These are phyloP conservation scores for Himalopsyche anomala DNA, from an alignment of 2,888 invertebrate genomes.

Conservation along the genomic window DNA sequence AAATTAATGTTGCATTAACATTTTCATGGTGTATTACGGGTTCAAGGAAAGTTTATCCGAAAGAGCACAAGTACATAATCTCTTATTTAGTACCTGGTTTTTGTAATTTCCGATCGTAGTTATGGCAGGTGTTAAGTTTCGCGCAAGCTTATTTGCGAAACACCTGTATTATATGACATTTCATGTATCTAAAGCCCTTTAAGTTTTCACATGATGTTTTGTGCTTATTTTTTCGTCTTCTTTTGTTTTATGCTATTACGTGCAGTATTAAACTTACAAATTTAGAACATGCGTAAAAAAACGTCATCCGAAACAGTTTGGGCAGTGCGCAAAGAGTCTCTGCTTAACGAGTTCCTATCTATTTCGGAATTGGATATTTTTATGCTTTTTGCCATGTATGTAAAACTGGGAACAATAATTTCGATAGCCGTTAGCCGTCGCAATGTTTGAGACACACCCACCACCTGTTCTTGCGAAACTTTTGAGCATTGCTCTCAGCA, in stretches of 20 bases:
- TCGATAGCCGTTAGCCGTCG: constrained; percentile 49
- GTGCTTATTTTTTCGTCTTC: too few relatives aligned
- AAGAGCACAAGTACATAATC: constrained; percentile 5
- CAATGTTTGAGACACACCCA: constrained; percentile 64
- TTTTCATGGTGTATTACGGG: not conserved
- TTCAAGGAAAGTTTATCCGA: constrained; percentile 7
- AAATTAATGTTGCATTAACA: not conserved
- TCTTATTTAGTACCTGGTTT: not conserved
- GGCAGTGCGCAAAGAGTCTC: not conserved
- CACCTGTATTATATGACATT: not conserved
- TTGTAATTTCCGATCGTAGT: constrained; percentile 2
- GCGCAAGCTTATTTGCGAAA: constrained; percentile 4
- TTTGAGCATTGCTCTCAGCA: constrained; percentile 58
- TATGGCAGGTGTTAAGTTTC: constrained; percentile 19
- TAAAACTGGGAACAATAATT: constrained; percentile 43
- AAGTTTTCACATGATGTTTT: too few relatives aligned
- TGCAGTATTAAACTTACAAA: too few relatives aligned
- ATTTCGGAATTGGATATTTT: not conserved
- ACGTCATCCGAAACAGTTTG: too few relatives aligned
- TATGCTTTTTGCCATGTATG: constrained; percentile 6
- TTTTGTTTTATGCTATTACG: too few relatives aligned
- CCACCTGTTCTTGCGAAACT: constrained; percentile 63
- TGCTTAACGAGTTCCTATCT: not conserved
- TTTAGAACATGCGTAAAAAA: too few relatives aligned
- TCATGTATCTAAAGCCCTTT: too few relatives aligned